Conservation (phyloP, 2,113 vertebrate genomes). For the Romanogobio albipinnatus region DNA sequence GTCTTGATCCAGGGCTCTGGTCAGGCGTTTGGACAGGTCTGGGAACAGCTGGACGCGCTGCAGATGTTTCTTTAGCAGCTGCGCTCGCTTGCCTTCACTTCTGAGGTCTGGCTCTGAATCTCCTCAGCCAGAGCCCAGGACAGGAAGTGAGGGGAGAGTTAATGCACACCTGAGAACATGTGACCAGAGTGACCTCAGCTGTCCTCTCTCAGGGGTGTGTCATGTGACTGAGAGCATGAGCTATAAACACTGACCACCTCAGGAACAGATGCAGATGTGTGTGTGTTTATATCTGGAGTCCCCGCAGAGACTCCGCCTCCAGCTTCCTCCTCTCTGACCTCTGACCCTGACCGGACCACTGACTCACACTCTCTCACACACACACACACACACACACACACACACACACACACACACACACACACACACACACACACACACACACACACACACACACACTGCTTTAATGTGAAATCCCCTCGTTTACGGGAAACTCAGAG, state of each 20-base stretch:
- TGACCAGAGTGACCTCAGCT: too few relatives aligned
- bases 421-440: too few relatives aligned
- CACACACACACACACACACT: too few relatives aligned
- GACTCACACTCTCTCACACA: neutral
- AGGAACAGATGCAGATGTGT: neutral
- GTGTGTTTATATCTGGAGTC: neutral
- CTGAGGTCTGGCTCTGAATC: neutral
- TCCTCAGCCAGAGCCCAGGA: neutral
- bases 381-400: neutral
- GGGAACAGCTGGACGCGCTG: slow-evolving; percentile 8
- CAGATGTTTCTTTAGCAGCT: neutral
- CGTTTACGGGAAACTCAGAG: neutral
- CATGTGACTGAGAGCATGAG: too few relatives aligned
- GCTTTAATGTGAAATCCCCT: neutral
- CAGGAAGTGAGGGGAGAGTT: too few relatives aligned
- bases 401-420: too few relatives aligned
- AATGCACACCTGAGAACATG: too few relatives aligned
- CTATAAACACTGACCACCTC: too few relatives aligned
- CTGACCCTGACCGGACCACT: neutral
- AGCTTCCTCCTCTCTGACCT: slow-evolving; percentile 11
- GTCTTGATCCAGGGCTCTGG: neutral
- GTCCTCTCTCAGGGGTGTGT: too few relatives aligned
- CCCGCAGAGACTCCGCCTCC: neutral
- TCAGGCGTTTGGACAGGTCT: neutral
- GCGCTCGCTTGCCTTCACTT: neutral